Evolutionary conservation across 2,113 vertebrate genomes (phyloP).

Genomic region (Chaenogobius annularis): DNA sequence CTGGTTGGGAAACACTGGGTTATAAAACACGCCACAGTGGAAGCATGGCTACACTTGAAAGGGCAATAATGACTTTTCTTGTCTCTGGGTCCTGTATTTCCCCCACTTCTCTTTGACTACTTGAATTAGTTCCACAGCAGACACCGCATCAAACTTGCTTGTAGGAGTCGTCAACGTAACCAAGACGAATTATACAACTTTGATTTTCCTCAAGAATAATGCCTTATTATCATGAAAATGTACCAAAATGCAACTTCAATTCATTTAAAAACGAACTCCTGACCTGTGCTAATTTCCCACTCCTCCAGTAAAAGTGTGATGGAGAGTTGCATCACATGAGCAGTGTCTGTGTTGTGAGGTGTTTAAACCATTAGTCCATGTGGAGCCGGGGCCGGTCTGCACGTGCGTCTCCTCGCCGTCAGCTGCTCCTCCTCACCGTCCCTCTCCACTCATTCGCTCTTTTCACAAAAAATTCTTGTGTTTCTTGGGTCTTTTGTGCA

Average conservation of each 20-base stretch:
- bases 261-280: too few species aligned
- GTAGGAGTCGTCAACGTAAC: too few species aligned
- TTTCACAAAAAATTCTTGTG: constrained; percentile 46
- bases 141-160: neutral
- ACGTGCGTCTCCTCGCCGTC: constrained; percentile 57
- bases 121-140: too few species aligned
- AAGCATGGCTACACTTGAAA: too few species aligned
- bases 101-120: too few species aligned
- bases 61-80: too few species aligned
- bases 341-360: constrained; percentile 8
- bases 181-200: neutral
- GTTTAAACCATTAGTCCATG: constrained; percentile 43
- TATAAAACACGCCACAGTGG: too few species aligned
- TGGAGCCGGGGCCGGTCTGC: constrained; percentile 33
- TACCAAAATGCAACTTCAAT: too few species aligned
- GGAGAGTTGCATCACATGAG: constrained; percentile 11
- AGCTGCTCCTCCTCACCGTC: constrained; percentile 54
- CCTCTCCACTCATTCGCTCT: constrained; percentile 35
- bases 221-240: too few species aligned
- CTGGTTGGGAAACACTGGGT: too few species aligned
- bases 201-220: neutral
- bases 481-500: constrained; percentile 56
- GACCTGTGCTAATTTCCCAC: neutral
- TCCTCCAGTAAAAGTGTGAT: neutral
- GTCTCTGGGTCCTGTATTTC: too few species aligned